These are phyloP conservation scores for Syngnathoides biaculeatus DNA, from an alignment of 2,113 vertebrate genomes.

Conservation along the genomic window DNA sequence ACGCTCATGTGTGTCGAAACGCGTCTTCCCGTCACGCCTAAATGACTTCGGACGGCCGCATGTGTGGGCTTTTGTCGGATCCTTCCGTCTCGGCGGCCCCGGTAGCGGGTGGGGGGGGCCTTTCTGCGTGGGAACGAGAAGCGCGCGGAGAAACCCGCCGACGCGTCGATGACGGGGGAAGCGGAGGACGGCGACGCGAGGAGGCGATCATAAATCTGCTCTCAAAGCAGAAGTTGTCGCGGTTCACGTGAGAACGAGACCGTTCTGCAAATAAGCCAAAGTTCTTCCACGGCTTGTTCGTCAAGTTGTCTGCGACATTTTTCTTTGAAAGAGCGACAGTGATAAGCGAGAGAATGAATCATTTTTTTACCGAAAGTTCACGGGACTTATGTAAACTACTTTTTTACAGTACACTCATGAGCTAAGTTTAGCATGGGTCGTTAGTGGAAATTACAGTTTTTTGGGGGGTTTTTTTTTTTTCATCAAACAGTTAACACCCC, in stretches of 20 bases:
- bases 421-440: no score
- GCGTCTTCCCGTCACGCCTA: conserved; percentile 39
- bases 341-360: no score
- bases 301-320: background rate
- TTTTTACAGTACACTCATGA: no score
- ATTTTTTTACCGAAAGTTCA: no score
- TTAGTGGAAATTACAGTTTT: no score
- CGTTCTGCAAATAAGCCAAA: conserved; percentile 33
- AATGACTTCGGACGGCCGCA: conserved; percentile 41
- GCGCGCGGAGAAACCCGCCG: conserved; percentile 7
- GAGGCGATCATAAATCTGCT: conserved; percentile 11
- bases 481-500: no score
- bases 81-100: conserved; percentile 19
- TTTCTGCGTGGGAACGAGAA: conserved; percentile 30
- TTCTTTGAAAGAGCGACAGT: no score
- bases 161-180: conserved; percentile 9
- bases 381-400: no score
- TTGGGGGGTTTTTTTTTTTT: no score
- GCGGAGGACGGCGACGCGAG: conserved; percentile 4
- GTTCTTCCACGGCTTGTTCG: background rate
- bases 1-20: conserved; percentile 20
- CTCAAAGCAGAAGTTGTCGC: conserved; percentile 55
- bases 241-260: conserved; percentile 40
- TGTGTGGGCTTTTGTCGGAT: conserved; percentile 44
- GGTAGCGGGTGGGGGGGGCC: background rate